Conservation (phyloP, 2,113 vertebrate species). For the Apaloderma vittatum region DNA sequence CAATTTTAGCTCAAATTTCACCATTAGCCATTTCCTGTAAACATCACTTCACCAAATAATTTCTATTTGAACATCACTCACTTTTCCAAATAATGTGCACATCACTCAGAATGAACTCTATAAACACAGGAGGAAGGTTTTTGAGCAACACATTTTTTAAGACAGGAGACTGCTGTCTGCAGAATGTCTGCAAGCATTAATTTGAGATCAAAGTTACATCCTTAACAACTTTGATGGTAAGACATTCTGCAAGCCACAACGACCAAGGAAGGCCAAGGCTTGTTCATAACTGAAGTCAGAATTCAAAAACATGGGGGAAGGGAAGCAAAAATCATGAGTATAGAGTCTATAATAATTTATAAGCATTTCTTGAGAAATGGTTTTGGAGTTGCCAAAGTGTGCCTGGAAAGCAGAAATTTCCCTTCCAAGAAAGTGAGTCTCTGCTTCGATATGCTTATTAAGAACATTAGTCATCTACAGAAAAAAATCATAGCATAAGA, state of each 20-base stretch:
- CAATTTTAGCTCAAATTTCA: background rate
- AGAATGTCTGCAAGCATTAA: background rate
- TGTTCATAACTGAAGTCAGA: background rate
- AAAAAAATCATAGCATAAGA: background rate
- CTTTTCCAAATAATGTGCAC: background rate
- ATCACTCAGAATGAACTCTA: background rate
- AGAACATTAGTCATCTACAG: background rate
- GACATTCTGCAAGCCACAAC: background rate
- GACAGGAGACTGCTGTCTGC: background rate
- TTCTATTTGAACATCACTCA: background rate
- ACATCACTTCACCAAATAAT: background rate
- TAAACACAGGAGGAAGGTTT: background rate
- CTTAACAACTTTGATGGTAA: background rate
- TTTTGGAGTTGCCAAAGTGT: background rate
- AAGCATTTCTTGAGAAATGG: background rate
- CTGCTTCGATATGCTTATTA: background rate
- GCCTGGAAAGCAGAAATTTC: background rate
- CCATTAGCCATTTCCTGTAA: background rate
- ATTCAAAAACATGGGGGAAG: background rate
- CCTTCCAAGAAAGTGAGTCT: background rate
- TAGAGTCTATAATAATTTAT: background rate
- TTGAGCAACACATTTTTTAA: background rate
- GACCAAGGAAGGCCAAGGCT: background rate
- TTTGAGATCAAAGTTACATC: background rate
- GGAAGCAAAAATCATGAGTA: background rate